Base-by-base conservation (phyloP, 2,113 vertebrate genomes). In the Varanus salvator region DNA sequence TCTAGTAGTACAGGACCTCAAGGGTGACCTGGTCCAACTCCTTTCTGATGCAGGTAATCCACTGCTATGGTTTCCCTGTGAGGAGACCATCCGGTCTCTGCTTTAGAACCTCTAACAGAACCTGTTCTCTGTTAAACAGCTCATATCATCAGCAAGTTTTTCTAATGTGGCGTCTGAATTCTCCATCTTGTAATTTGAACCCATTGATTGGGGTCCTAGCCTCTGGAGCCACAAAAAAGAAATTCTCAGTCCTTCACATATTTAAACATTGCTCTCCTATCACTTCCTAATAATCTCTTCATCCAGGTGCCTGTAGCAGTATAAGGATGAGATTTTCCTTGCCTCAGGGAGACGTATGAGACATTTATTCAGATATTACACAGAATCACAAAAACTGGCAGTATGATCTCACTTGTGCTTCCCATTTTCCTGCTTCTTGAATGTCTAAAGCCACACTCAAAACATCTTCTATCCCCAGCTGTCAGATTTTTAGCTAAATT, bases 391-490 rank as follows among this genome's bases (percentile, higher is more conserved):
- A 80, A 71, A 50, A n/a, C 5, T 8, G 66, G 76, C 68, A 50
- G 25, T 31, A 27, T 50, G 66, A 71, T 85, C n/a, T 48, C 34
- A 76, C 29, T 87, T n/a, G 6, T 52, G 60, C 75, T 85, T 85
- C 23, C n/a, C 50, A 15, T 84, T 78, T 85, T 78, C n/a, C 48
- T 75, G 19, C 19, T 80, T 71, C 31, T 80, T 11, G 21, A 54
- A 52, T 87, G 48, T 80, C 64, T 80, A 50, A 85, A 54, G 64
- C 44, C 25, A 69, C 25, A 38, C 6, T 34, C 57, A 68, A 44
- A 87, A 66, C 21, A 87, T n/a, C 31, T 66, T 85, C 48, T 50
- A 27, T 68, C 83, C 29, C 82, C 66, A 80, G 74, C 82, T 80
- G n/a, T 71, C 44, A 71, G 72, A 69, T 68, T 85, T 57, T 82